Evolutionary conservation across 92 coral and sea anemone species (phyloP).

Genomic region (Heliopora coerulea): DNA sequence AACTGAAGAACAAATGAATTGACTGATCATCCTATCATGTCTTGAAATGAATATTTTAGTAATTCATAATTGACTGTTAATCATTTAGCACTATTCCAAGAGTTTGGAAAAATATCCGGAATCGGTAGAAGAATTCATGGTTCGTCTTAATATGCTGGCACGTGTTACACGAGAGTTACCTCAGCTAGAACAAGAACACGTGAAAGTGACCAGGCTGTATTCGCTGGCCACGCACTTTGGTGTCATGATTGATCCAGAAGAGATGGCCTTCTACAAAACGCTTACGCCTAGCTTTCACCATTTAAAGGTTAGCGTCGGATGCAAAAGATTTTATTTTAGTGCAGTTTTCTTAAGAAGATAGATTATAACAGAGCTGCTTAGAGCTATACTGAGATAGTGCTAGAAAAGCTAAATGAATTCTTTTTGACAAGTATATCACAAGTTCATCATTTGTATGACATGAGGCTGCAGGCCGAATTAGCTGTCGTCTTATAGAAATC

Average conservation of each 20-base stretch:
- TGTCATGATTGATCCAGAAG: slow-evolving; percentile 72
- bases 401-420: no score
- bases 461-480: no score
- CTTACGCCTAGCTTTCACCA: slow-evolving; percentile 95
- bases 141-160: slow-evolving; percentile 74
- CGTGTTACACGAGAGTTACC: slow-evolving; percentile 77
- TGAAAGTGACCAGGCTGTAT: slow-evolving; percentile 75
- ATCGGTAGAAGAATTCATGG: slow-evolving; percentile 92
- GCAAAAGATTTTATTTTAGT: no score
- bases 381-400: no score
- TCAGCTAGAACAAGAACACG: slow-evolving; percentile 72
- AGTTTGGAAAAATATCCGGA: slow-evolving; percentile 81
- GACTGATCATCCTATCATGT: no score
- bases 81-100: slow-evolving; percentile 70
- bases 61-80: not conserved
- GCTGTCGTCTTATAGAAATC: no score
- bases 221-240: slow-evolving; percentile 78
- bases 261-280: slow-evolving; percentile 82
- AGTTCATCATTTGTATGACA: no score
- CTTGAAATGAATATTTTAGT: no score
- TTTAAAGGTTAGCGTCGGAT: slow-evolving; percentile 72
- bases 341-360: no score
- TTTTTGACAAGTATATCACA: no score
- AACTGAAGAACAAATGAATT: no score
- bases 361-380: no score